phyloP scores from a whole-genome alignment of 2,113 vertebrate genomes.

The Uria aalge region DNA sequence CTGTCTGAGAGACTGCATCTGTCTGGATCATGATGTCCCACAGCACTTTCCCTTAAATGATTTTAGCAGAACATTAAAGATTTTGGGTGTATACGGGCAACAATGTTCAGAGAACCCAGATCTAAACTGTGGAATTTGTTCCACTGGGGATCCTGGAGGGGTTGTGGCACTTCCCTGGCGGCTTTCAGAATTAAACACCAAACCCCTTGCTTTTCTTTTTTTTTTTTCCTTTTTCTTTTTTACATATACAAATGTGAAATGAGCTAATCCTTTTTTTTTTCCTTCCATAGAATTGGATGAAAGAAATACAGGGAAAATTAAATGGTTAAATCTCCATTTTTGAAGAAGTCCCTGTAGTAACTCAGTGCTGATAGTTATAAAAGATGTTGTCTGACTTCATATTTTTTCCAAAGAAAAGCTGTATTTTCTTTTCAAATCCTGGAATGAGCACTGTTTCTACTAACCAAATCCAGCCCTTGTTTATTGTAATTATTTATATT shows the following conservation, averaged over 20 bases:
- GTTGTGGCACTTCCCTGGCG: background rate
- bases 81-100: background rate
- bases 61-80: background rate
- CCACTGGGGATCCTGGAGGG: background rate
- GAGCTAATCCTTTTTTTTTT: background rate
- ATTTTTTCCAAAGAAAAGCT: background rate
- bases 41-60: background rate
- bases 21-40: background rate
- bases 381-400: background rate
- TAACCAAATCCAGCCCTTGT: background rate
- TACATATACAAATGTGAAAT: background rate
- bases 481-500: conserved; percentile 30
- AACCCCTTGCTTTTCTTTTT: background rate
- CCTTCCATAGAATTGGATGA: background rate
- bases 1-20: background rate
- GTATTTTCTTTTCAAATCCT: background rate
- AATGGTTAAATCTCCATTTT: background rate
- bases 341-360: background rate
- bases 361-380: background rate
- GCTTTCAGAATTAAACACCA: background rate
- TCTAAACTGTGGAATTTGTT: background rate
- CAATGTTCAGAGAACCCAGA: background rate
- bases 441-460: background rate
- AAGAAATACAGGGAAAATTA: background rate
- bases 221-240: background rate